Evolutionary conservation across 2,113 vertebrate genomes (phyloP).

Genomic region (Myiozetetes cayanensis): DNA sequence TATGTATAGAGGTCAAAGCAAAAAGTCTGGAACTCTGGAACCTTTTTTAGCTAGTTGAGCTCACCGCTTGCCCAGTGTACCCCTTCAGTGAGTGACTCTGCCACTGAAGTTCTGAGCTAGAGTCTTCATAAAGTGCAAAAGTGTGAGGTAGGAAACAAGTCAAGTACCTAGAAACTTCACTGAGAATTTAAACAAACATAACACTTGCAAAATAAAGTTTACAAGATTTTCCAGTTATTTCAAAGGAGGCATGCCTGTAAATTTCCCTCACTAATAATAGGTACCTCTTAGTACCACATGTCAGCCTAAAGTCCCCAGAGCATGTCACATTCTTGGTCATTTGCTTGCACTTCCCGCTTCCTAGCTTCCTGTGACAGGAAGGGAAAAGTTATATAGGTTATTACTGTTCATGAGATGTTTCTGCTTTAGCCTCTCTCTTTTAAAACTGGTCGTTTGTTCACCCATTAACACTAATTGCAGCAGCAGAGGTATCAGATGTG

Average conservation of each 20-base stretch:
- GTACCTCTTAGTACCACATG: background rate
- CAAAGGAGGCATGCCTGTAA: background rate
- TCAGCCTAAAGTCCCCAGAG: background rate
- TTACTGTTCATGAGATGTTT: background rate
- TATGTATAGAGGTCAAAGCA: background rate
- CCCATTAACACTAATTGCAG: conserved; percentile 34
- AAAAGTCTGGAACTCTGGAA: background rate
- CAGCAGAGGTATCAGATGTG: conserved; percentile 7
- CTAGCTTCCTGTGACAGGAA: background rate
- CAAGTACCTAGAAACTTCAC: background rate
- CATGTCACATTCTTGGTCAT: background rate
- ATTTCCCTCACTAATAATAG: background rate
- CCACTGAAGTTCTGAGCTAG: background rate
- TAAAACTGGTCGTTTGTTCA: conserved; percentile 16
- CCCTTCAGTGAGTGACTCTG: background rate
- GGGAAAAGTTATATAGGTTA: background rate
- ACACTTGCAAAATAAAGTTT: background rate
- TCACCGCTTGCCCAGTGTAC: background rate
- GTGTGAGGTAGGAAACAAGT: background rate
- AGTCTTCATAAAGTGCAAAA: background rate
- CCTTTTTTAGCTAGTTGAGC: background rate
- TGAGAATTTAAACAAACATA: background rate
- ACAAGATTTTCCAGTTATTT: background rate
- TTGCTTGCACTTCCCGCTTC: background rate
- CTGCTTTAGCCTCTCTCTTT: background rate